Conservation (phyloP, 35 echinoderm and acorn worm genomes). For the Diadema setosum region DNA sequence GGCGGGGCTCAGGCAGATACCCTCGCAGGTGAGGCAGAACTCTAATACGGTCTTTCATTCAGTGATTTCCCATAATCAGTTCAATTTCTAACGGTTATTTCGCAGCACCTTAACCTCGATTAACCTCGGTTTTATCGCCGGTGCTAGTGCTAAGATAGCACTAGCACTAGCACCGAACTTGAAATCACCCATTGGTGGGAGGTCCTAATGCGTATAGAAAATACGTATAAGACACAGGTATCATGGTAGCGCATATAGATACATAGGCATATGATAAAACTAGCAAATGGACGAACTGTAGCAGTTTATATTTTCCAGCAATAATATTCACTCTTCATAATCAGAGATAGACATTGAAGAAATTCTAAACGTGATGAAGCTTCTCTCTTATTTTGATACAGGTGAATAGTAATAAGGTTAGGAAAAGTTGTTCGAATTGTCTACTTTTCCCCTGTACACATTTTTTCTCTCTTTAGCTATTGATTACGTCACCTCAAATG, state of each 20-base stretch:
- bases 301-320: neutral
- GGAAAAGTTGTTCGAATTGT: neutral
- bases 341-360: too few relatives aligned
- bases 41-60: neutral
- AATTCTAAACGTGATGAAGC: too few relatives aligned
- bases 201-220: too few relatives aligned
- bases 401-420: neutral
- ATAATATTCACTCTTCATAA: neutral
- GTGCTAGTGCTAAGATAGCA: too few relatives aligned
- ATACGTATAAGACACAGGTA: neutral
- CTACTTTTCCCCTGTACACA: neutral
- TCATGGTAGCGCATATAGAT: too few relatives aligned
- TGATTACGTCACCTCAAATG: neutral
- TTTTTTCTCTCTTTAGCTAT: neutral
- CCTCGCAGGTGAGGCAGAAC: neutral
- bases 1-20: neutral
- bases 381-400: too few relatives aligned
- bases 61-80: neutral
- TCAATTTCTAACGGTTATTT: too few relatives aligned
- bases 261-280: neutral
- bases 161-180: too few relatives aligned
- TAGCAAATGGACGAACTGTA: neutral
- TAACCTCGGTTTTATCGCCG: too few relatives aligned
- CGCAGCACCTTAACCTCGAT: too few relatives aligned
- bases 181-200: too few relatives aligned